A percentile compares a stretch with the other conserved stretches of the same genome.
Conservation (phyloP, 2,113 vertebrate species). For the Mohoua ochrocephala region DNA sequence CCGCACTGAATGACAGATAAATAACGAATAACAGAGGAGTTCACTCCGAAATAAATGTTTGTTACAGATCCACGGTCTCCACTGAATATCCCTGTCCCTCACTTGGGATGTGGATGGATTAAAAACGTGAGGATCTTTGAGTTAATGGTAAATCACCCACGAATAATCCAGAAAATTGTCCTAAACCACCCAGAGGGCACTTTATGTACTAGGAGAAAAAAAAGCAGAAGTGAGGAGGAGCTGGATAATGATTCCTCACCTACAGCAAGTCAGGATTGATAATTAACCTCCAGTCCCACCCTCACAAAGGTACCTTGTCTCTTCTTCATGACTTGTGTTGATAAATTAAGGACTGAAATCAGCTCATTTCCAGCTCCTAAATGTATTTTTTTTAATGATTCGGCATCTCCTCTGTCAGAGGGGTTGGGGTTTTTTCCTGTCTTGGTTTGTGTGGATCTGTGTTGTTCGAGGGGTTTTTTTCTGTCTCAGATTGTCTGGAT, state of each 20-base stretch:
- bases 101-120: background rate
- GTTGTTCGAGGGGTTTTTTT: background rate
- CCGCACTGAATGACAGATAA: background rate
- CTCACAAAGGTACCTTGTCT: fast-evolving
- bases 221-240: background rate
- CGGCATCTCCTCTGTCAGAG: background rate
- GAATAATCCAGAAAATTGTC: background rate
- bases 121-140: background rate
- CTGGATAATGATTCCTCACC: background rate
- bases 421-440: background rate
- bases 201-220: background rate
- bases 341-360: background rate
- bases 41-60: background rate
- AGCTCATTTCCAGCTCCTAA: background rate
- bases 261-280: background rate
- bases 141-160: background rate
- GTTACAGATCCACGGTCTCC: fast-evolving
- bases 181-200: background rate
- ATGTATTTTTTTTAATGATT: background rate
- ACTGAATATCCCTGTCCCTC: background rate
- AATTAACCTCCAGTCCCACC: background rate
- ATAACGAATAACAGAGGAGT: background rate
- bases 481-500: fast-evolving
- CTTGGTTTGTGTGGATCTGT: no score
- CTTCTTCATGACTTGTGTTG: no score